A percentile compares a stretch with the other conserved stretches of the same genome.
Evolutionary conservation across 2,113 vertebrate species (phyloP).

Genomic region (Apistogramma diplotaenia): DNA sequence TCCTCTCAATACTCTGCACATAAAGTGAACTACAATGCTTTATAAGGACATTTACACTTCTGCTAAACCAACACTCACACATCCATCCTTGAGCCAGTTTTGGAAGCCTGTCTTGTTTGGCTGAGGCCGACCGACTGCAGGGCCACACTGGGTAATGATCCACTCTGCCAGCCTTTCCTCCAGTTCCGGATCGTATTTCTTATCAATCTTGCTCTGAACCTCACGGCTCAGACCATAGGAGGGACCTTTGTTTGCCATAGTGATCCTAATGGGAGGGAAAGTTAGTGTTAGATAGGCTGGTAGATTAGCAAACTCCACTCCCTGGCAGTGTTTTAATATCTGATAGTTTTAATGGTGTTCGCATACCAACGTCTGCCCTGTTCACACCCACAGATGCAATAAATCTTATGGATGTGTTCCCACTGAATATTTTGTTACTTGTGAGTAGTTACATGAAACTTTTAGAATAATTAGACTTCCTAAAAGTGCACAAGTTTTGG

Average conservation of each 20-base stretch:
- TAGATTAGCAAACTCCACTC: background rate
- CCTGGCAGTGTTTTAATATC: background rate
- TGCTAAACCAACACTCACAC: constrained; percentile 78
- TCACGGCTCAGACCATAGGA: constrained; percentile 77
- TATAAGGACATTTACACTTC: background rate
- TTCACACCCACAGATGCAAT: constrained; percentile 33
- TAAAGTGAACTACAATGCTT: background rate
- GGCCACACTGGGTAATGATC: constrained; percentile 86
- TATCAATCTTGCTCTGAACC: constrained; percentile 91
- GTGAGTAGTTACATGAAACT: background rate
- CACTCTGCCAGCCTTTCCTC: constrained; percentile 89
- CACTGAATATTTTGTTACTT: background rate
- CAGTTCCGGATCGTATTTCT: constrained; percentile 94
- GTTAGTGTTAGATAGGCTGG: background rate
- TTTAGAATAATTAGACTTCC: background rate
- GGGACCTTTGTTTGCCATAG: constrained; percentile 75
- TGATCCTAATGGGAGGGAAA: constrained; percentile 43
- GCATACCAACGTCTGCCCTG: background rate
- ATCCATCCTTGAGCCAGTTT: constrained; percentile 92
- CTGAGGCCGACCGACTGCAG: constrained; percentile 73
- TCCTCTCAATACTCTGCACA: background rate
- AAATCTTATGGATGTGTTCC: background rate
- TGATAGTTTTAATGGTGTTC: constrained; percentile 12
- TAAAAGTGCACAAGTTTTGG: background rate
- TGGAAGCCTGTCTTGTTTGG: constrained; percentile 89